phyloP scores from a whole-genome alignment of 2,888 invertebrate species.

The Odontothrips loti region DNA sequence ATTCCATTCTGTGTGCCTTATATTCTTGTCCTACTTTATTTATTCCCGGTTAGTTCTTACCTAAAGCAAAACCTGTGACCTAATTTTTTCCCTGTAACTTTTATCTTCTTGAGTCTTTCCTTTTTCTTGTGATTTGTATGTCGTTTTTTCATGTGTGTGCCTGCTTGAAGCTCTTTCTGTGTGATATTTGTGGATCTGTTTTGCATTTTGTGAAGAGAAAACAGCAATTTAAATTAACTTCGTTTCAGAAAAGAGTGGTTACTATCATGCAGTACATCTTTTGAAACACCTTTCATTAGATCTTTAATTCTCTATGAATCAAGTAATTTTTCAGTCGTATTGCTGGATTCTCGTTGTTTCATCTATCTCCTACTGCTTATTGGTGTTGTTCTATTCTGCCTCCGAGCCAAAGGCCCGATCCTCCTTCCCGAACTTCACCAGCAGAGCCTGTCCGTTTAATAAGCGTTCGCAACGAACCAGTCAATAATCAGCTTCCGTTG shows the following conservation, averaged over 20 bases:
- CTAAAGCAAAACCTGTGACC: not conserved
- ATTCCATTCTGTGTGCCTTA: too few species aligned
- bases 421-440: not conserved
- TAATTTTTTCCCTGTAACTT: conserved; percentile 5
- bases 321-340: not conserved
- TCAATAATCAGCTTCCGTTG: too few species aligned
- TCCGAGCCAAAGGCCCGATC: not conserved
- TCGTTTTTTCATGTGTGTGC: not conserved
- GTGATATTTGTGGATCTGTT: not conserved
- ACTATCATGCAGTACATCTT: too few species aligned
- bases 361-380: not conserved
- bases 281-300: too few species aligned
- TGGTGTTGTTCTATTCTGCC: not conserved
- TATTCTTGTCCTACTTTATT: too few species aligned
- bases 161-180: not conserved
- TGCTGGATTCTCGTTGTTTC: not conserved
- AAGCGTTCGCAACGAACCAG: too few species aligned
- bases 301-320: too few species aligned
- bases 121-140: not conserved
- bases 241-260: not conserved
- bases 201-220: not conserved
- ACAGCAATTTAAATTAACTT: not conserved
- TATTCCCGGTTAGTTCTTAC: too few species aligned
- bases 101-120: not conserved
- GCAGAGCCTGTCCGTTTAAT: too few species aligned